Evolutionary conservation across 2,113 vertebrate species (phyloP), one percentile per base, ranked within the genome.

Genomic region (Pseudopipra pipra): DNA sequence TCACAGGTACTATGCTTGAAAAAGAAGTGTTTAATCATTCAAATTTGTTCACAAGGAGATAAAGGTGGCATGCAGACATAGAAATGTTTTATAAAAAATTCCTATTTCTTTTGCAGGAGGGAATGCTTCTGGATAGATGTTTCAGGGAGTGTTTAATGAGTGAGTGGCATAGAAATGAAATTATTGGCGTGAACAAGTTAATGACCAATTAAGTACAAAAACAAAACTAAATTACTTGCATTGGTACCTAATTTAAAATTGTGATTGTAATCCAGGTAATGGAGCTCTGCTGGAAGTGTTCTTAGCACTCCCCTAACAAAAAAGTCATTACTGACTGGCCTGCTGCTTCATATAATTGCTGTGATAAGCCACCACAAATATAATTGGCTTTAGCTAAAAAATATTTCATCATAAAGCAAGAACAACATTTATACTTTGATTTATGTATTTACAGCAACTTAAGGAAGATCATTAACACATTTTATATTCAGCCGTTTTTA

Each of bases 291-390:
- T 96, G 97, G 95, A 98, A 96, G 80, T 96, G 94, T 96, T 97
- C 85, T 97, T 97, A 98, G 85, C 87, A 91, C 74, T 97, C 74
- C 82, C 82, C 73, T 96, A 97, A 94, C 90, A 95, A 96, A 97
- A 96, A 95, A 97, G 80, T 97, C 97, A 97, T 98, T 98, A 97
- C 93, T 96, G 82, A 95, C 95, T 96, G 93, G 93, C 95, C 96
- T 97, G 93, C 96, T 98, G 97, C 83, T 98, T 98, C 95, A 91
- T 94, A 97, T 97, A 98, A 98, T 98, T 98, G 97, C 91, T 95
- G 35, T 97, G 97, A 98, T 98, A 98, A 98, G 97, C 95, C 97
- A 90, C 94, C 96, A 95, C 95, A 98, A 98, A 95, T 95, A 96
- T 98, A 98, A 98, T 97, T 97, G 83, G 82, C 93, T 97, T 97